A percentile compares a stretch with the other conserved stretches of the same genome.
Conservation (phyloP, 2,113 vertebrate species). For the Crotalus helleri region DNA sequence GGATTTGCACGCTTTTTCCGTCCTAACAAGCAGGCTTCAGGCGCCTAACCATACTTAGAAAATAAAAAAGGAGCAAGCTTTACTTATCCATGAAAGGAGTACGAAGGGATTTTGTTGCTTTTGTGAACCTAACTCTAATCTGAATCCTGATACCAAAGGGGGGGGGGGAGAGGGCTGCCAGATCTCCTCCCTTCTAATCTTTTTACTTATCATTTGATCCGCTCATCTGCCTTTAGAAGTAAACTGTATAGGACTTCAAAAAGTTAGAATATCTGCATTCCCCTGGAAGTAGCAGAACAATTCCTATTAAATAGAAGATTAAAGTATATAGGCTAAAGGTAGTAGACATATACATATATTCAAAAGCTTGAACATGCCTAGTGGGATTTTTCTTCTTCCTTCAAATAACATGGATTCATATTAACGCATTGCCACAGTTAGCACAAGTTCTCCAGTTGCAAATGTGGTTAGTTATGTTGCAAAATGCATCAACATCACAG, state of each 20-base stretch:
- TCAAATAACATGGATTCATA: neutral
- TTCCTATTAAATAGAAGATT: conserved; percentile 29
- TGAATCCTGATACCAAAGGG: conserved; percentile 40
- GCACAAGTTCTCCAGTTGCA: neutral
- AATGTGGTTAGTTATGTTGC: neutral
- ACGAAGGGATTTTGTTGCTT: conserved; percentile 52
- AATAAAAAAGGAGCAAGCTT: conserved; percentile 61
- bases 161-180: neutral
- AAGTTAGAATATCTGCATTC: neutral
- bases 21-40: conserved; percentile 59
- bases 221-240: neutral
- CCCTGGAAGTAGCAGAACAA: conserved; percentile 26
- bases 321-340: conserved; percentile 11
- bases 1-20: conserved; percentile 68
- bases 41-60: conserved; percentile 62
- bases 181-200: neutral
- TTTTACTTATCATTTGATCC: neutral
- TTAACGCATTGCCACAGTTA: neutral
- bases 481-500: neutral
- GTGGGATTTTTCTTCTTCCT: neutral
- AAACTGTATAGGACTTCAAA: neutral
- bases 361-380: neutral
- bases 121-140: conserved; percentile 47
- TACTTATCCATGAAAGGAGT: conserved; percentile 61
- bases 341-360: neutral